These are phyloP conservation scores for Cyanocitta stelleri DNA, from an alignment of 2,113 vertebrate genomes.

Conservation along the genomic window DNA sequence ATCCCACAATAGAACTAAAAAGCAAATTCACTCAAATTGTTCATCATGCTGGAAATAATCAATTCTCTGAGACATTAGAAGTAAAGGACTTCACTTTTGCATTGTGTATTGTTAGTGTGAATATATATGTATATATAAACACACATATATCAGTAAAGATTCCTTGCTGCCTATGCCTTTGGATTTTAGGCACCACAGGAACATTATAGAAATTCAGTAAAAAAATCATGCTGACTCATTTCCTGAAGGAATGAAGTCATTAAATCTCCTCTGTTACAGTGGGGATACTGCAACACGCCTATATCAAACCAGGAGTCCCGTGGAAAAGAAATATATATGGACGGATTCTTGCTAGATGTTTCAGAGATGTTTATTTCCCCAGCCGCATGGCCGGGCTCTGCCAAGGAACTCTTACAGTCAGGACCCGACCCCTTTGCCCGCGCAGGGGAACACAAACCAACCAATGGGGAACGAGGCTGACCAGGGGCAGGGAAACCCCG, in stretches of 20 bases:
- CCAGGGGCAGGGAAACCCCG: no score
- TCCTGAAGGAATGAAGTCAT: not conserved
- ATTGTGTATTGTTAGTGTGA: not conserved
- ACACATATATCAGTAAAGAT: not conserved
- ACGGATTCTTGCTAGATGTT: no score
- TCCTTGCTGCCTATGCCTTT: not conserved
- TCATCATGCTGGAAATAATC: not conserved
- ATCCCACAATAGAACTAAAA: not conserved
- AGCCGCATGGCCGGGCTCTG: no score
- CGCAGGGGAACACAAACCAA: no score
- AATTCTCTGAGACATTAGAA: not conserved
- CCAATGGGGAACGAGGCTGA: no score
- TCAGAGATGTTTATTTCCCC: no score
- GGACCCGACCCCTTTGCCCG: no score
- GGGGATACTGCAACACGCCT: no score
- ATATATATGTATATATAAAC: no score
- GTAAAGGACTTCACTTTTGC: not conserved
- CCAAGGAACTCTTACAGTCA: no score
- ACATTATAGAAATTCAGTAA: not conserved
- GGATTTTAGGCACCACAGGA: not conserved
- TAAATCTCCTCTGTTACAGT: not conserved
- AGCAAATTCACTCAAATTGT: not conserved
- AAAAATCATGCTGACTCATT: not conserved
- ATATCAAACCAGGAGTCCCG: no score
- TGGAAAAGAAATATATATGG: no score